Conservation (phyloP, 1,140 invertebrate genomes). For the Lanistes nyassanus region DNA sequence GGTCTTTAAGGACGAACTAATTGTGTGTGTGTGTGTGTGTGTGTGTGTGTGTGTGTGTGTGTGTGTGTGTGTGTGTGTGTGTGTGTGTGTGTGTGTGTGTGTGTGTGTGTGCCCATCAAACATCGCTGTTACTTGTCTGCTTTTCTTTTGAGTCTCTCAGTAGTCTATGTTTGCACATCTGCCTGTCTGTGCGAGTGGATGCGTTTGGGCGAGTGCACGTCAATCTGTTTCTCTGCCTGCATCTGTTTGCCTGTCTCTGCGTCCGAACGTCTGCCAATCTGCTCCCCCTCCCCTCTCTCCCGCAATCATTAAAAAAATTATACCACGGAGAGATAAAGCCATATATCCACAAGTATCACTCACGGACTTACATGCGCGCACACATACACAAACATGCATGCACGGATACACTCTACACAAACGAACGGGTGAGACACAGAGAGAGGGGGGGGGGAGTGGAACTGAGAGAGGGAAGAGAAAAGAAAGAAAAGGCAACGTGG, state of each 20-base stretch:
- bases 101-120: conserved; percentile 4
- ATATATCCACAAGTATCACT: no score
- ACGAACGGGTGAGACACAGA: no score
- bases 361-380: no score
- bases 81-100: conserved; percentile 13
- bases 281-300: no score
- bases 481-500: background rate
- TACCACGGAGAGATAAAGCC: no score
- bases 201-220: background rate
- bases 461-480: background rate
- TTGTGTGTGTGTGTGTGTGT: background rate
- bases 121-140: no score
- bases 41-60: background rate
- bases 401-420: no score
- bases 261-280: background rate
- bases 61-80: conserved; percentile 4
- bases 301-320: no score
- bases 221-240: background rate
- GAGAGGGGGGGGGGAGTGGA: background rate
- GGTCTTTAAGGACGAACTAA: no score
- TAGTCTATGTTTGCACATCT: background rate
- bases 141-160: no score
- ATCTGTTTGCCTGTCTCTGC: background rate
- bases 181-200: background rate
- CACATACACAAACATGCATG: no score